A percentile compares a stretch with the other conserved stretches of the same genome.
These are phyloP conservation scores for Ariolimax columbianus DNA, from an alignment of 2,888 invertebrate genomes.

Conservation along the genomic window DNA sequence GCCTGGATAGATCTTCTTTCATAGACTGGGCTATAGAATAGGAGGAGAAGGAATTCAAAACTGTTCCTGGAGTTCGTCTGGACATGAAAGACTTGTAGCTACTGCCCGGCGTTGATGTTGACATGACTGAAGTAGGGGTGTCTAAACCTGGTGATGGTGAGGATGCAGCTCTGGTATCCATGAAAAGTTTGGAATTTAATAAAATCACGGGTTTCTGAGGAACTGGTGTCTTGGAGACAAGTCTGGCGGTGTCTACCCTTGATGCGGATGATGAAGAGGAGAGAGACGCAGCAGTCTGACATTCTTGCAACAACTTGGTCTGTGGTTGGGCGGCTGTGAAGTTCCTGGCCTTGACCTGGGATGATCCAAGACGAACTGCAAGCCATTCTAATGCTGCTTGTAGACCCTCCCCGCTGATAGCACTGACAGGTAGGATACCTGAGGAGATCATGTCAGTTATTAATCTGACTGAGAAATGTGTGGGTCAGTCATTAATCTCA, in stretches of 20 bases:
- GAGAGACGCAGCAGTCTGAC: constrained; percentile 29
- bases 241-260: constrained; percentile 25
- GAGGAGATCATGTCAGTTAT: constrained; percentile 20
- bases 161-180: constrained; percentile 23
- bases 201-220: constrained; percentile 40
- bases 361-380: constrained; percentile 66
- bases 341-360: constrained; percentile 54
- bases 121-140: neutral
- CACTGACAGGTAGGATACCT: constrained; percentile 72
- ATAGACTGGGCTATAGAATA: constrained; percentile 50
- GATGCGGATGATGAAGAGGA: constrained; percentile 41
- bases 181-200: constrained; percentile 36
- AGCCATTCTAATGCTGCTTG: constrained; percentile 72
- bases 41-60: constrained; percentile 49
- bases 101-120: constrained; percentile 23
- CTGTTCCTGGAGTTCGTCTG: constrained; percentile 27
- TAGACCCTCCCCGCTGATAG: constrained; percentile 68
- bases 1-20: constrained; percentile 27
- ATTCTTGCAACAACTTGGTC: constrained; percentile 19
- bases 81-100: constrained; percentile 2
- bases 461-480: neutral
- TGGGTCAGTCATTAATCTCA: too few species aligned
- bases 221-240: neutral
- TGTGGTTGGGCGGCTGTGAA: constrained; percentile 33
- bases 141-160: constrained; percentile 1